Evolutionary conservation across 2,113 vertebrate genomes (phyloP), one percentile per base, ranked within the genome.

Genomic region (Calcarius ornatus): DNA sequence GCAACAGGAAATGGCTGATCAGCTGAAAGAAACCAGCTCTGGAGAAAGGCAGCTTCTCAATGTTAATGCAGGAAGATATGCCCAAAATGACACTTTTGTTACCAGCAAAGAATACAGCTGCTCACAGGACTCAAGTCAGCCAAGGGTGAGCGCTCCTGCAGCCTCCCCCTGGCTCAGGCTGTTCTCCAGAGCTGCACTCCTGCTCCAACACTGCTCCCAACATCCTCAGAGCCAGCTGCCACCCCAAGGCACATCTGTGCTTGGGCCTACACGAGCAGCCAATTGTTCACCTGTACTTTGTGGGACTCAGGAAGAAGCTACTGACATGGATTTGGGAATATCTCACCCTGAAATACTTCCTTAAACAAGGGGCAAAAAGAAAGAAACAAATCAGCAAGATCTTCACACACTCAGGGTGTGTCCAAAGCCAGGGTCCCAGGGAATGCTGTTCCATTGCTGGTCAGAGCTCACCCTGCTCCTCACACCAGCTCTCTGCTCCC

Each of bases 1-100:
- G 68, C 79, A 88, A 60, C 90, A 94, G 88, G 92, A 95, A 96
- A 93, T 15, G 40, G 85, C 64, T 75, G 94, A 96, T 95, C 56
- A 82, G 80, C 79, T 88, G 72, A 88, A 90, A 83, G 60, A 71
- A 88, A 77, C 35, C 68, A 70, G 94, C 76, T 93, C 88, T 60
- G 80, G 82, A 92, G 80, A 90, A 73, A 83, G 56, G 51, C 30
- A 35, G 37, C 69, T 86, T 83, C 85, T 69, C 56, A 57, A 81
- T 5, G 48, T 64, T 86, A 27, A 45, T 20, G 63, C 28, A 63
- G 24, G 27, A 20, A 78, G 64, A 56, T 28, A 30, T 37, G 82
- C 88, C 82, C 92, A 10, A 83, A 88, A 81, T 7, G 60, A 86
- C 79, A 75, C 72, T 93, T 86, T 2, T 83, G 85, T 35, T 75